These are phyloP conservation scores for Athetis lepigone DNA, from an alignment of 2,888 invertebrate species.

Conservation along the genomic window DNA sequence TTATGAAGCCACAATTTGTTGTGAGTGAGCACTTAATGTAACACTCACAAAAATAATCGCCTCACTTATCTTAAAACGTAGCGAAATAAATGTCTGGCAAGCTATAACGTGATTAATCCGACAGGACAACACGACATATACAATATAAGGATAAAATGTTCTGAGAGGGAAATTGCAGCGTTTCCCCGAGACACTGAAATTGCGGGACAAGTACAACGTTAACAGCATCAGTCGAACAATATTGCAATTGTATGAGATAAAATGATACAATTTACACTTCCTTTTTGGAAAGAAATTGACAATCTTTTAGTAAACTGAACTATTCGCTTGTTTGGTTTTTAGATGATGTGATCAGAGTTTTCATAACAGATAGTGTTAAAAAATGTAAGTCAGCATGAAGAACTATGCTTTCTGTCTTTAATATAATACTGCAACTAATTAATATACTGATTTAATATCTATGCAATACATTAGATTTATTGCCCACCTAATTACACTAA, in stretches of 20 bases:
- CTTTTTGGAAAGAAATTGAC: constrained; percentile 47
- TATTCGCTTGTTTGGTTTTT: constrained; percentile 22
- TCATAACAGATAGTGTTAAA: neutral
- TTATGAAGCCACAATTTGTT: constrained; percentile 21
- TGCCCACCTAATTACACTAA: constrained; percentile 1
- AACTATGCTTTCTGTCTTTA: neutral
- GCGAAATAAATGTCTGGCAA: constrained; percentile 65
- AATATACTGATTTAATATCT: neutral
- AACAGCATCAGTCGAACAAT: constrained; percentile 71
- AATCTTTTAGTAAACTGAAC: constrained; percentile 47
- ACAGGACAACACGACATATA: constrained; percentile 66
- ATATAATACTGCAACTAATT: neutral
- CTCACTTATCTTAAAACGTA: constrained; percentile 60
- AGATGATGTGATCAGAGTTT: neutral
- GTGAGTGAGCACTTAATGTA: constrained; percentile 37
- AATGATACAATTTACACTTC: constrained; percentile 67
- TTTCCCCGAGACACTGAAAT: constrained; percentile 73
- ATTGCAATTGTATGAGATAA: constrained; percentile 70
- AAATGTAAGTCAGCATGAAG: neutral
- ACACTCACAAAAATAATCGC: constrained; percentile 37
- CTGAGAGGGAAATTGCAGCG: constrained; percentile 77
- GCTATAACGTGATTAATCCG: constrained; percentile 76
- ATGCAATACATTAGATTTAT: neutral
- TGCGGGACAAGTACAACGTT: constrained; percentile 67
- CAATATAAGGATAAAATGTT: constrained; percentile 72